Base-by-base conservation (phyloP, 2,888 invertebrate species). In the Crioceris asparagi region DNA sequence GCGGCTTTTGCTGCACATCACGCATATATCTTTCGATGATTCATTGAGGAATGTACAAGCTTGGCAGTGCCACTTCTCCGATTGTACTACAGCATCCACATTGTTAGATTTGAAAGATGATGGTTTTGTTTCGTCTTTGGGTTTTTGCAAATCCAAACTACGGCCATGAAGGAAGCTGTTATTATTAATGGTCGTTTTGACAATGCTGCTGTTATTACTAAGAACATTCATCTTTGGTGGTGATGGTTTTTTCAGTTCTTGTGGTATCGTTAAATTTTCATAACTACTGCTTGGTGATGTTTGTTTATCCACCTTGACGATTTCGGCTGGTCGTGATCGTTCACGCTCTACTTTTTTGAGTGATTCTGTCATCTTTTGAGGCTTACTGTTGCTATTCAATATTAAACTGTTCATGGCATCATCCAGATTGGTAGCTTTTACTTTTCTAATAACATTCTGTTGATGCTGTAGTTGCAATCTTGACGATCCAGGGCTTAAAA, bases 1-100 rank as follows among this genome's bases (percentile, higher is more conserved):
- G 29, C 53, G 53, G 41, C 60, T 63, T 55, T 81, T 83, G 15
- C 77, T 75, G 52, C 84, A 84, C 72, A 84, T 83, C 44, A 82
- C 82, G 55, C 84, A 85, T 15, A 79, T 78, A 8, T 71, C 70
- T 15, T 61, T 59, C 0, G 55, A 50, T 1, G 58, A 51, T 2
- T 61, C 60, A 53, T 85, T 85, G 10, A 79, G 57, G 57, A 70
- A 84, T 0, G 85, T 85, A 60, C 85, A 85, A 0, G 74, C 71
- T 1, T 66, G 67, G 56, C 84, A 85, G 43, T 76, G 71, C 85
- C 84, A 85, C 42, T 37, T 44, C 12, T 7, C 29, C 4, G 27
- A 30, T 10, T 4, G 31, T 3, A 17, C 7, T 4, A 4, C 11
- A 17, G 31, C 39, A 3, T 37, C 35, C 15, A 40, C 43, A 3